Percentiles rank a stretch among this genome's conserved stretches.
phyloP scores from a whole-genome alignment of 2,797 vertebrate genomes.

The Smutsia temminckii region DNA sequence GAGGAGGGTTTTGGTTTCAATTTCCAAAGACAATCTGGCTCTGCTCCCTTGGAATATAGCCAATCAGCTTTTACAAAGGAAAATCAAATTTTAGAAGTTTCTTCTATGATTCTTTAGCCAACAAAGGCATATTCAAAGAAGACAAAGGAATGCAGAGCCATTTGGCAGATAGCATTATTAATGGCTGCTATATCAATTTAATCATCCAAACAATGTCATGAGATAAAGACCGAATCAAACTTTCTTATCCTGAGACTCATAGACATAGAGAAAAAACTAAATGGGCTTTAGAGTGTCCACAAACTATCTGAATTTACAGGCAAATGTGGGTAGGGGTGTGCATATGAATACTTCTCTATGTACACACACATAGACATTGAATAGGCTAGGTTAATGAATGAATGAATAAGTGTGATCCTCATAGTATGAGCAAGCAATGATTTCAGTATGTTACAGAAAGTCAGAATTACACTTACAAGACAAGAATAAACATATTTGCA shows the following conservation, averaged over 20 bases:
- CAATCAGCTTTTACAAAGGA: constrained; percentile 23
- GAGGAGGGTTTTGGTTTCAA: constrained; percentile 26
- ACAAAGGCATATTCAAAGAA: neutral
- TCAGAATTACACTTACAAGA: neutral
- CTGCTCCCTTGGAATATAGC: constrained; percentile 26
- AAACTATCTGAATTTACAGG: constrained; percentile 12
- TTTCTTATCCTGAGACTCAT: constrained; percentile 40
- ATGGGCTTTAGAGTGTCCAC: neutral
- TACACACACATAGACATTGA: neutral
- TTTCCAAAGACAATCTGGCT: constrained; percentile 61
- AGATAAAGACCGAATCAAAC: neutral
- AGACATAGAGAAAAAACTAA: neutral
- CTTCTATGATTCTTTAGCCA: constrained; percentile 25
- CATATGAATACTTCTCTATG: neutral
- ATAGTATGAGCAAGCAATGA: neutral
- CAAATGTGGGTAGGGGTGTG: neutral
- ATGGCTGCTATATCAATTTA: neutral
- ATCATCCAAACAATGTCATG: neutral
- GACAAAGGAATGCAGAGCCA: neutral
- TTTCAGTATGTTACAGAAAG: neutral
- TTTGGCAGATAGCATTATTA: neutral
- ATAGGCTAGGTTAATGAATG: neutral
- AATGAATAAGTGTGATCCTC: neutral
- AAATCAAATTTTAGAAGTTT: constrained; percentile 45
- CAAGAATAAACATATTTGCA: neutral